A percentile compares a stretch with the other conserved stretches of the same genome.
Evolutionary conservation across 2,113 vertebrate genomes (phyloP).

Genomic region (Hystrix brachyura): DNA sequence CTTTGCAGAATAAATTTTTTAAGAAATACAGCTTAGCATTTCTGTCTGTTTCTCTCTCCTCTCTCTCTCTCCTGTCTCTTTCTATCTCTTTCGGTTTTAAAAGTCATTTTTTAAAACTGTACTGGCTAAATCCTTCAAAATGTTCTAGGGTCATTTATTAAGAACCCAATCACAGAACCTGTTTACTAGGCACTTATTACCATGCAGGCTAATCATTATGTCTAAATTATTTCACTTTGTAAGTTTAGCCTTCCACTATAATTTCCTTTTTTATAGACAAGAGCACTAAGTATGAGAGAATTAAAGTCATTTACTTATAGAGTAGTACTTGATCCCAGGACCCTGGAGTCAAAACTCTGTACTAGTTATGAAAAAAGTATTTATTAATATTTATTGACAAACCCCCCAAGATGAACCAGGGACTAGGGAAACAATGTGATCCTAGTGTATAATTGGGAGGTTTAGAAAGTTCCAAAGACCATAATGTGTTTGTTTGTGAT

Average conservation of each 20-base stretch:
- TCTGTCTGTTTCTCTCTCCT: not conserved
- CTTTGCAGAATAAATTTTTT: not conserved
- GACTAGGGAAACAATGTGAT: not conserved
- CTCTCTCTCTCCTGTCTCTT: no score
- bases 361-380: not conserved
- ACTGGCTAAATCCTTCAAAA: not conserved
- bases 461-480: not conserved
- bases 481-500: not conserved
- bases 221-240: not conserved
- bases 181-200: not conserved
- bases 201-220: not conserved
- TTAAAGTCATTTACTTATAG: not conserved
- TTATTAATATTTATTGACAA: conserved; percentile 10
- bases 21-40: not conserved
- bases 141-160: not conserved
- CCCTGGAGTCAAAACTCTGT: not conserved
- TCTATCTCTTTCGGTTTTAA: not conserved
- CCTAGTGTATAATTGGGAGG: not conserved
- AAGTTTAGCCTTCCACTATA: not conserved
- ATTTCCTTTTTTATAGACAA: not conserved
- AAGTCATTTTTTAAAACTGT: not conserved
- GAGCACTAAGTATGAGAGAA: not conserved
- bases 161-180: not conserved
- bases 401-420: not conserved
- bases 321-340: not conserved